Evolutionary conservation across 2,113 vertebrate species (phyloP).

Genomic region (Tautogolabrus adspersus): DNA sequence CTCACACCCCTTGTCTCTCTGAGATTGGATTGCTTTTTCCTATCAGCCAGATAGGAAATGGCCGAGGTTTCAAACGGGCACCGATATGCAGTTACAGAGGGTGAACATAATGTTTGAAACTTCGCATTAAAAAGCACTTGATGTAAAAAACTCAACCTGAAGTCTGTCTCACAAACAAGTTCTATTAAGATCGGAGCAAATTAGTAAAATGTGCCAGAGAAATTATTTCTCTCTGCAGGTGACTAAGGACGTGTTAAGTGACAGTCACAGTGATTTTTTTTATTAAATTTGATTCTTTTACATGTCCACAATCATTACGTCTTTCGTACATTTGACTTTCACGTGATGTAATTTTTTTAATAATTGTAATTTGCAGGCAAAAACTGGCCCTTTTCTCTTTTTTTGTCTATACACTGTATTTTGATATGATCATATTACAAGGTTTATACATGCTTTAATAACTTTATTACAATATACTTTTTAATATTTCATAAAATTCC

Average conservation of each 20-base stretch:
- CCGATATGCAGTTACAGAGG: slow-evolving; percentile 35
- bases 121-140: slow-evolving; percentile 29
- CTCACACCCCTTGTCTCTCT: slow-evolving; percentile 49
- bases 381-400: too few relatives aligned
- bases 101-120: slow-evolving; percentile 17
- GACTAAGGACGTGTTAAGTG: neutral
- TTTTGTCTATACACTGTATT: too few relatives aligned
- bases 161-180: slow-evolving; percentile 11
- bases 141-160: slow-evolving; percentile 13
- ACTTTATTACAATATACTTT: too few relatives aligned
- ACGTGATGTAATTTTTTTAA: too few relatives aligned
- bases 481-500: too few relatives aligned
- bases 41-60: slow-evolving; percentile 53
- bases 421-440: too few relatives aligned
- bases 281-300: neutral
- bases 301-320: neutral
- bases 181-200: slow-evolving; percentile 23
- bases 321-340: neutral
- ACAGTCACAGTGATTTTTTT: neutral
- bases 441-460: too few relatives aligned
- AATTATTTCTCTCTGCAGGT: slow-evolving; percentile 11
- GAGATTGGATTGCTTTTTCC: slow-evolving; percentile 68
- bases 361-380: too few relatives aligned
- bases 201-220: slow-evolving; percentile 38
- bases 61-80: slow-evolving; percentile 52